A percentile compares a stretch with the other conserved stretches of the same genome.
Evolutionary conservation across 1,140 invertebrate species (phyloP).

Genomic region (Trinorchestia longiramus): DNA sequence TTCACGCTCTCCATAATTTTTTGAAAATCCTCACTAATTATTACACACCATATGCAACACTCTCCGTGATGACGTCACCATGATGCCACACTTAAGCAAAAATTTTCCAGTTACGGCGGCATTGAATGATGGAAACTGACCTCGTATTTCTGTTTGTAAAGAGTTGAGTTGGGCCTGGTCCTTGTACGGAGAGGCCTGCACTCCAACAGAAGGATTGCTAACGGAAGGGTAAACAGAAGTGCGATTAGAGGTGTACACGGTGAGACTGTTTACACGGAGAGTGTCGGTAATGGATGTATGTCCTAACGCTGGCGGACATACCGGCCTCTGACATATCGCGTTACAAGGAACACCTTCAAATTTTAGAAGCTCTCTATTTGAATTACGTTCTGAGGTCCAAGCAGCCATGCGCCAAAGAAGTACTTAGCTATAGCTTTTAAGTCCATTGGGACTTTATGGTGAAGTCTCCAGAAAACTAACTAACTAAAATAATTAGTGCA

Average conservation of each 20-base stretch:
- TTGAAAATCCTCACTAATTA: not conserved
- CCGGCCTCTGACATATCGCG: not conserved
- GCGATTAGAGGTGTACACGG: slow-evolving; percentile 48
- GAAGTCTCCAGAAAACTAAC: not conserved
- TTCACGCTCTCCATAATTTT: too few relatives aligned
- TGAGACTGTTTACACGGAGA: slow-evolving; percentile 22
- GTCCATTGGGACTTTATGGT: not conserved
- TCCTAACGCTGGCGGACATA: not conserved
- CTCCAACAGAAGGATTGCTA: slow-evolving; percentile 51
- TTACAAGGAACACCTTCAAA: slow-evolving; percentile 34
- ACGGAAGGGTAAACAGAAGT: slow-evolving; percentile 30
- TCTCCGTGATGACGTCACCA: not conserved
- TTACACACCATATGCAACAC: not conserved
- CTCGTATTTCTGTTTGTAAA: not conserved
- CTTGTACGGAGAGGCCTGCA: not conserved
- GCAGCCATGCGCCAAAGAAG: not conserved
- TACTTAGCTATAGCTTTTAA: not conserved
- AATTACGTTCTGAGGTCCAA: not conserved
- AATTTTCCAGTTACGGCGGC: not conserved
- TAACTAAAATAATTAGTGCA: too few relatives aligned
- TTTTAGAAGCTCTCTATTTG: not conserved
- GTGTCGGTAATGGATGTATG: slow-evolving; percentile 50
- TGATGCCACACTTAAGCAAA: not conserved
- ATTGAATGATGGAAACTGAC: not conserved
- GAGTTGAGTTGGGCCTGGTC: not conserved